Conservation (phyloP, 2,113 vertebrate genomes). For the Semnopithecus entellus region DNA sequence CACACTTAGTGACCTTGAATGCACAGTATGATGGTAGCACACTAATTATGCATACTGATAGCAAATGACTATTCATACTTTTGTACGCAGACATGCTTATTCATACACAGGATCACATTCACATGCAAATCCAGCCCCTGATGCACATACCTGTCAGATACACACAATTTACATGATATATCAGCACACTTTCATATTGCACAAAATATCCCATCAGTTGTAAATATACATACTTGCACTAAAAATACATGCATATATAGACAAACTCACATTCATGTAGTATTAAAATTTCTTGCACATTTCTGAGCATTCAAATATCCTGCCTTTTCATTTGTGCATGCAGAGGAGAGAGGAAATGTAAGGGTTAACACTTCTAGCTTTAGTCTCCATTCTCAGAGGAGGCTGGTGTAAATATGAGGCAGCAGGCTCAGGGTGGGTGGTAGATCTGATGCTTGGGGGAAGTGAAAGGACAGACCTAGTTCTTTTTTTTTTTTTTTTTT, state of each 20-base stretch:
- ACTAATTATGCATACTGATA: background rate
- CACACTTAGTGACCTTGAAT: background rate
- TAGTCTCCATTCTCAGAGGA: background rate
- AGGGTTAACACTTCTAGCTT: slow-evolving; percentile 5
- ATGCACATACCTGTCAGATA: background rate
- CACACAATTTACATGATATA: background rate
- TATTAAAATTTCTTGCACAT: background rate
- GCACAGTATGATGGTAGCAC: background rate
- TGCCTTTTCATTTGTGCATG: background rate
- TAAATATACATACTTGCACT: background rate
- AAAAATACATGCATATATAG: background rate
- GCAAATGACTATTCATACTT: background rate
- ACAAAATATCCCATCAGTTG: background rate
- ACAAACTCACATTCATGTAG: background rate
- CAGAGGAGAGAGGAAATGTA: background rate
- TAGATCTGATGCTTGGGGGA: background rate
- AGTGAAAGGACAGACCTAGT: background rate
- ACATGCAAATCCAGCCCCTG: background rate
- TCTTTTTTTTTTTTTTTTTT: no score
- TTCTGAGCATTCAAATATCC: background rate
- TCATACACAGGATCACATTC: background rate
- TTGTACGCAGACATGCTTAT: background rate
- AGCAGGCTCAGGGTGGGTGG: background rate
- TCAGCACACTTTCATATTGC: background rate
- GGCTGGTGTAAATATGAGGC: background rate